A percentile compares a stretch with the other conserved stretches of the same genome.
These are phyloP conservation scores for Electrophaes corylata DNA, from an alignment of 2,888 invertebrate genomes.

Conservation along the genomic window DNA sequence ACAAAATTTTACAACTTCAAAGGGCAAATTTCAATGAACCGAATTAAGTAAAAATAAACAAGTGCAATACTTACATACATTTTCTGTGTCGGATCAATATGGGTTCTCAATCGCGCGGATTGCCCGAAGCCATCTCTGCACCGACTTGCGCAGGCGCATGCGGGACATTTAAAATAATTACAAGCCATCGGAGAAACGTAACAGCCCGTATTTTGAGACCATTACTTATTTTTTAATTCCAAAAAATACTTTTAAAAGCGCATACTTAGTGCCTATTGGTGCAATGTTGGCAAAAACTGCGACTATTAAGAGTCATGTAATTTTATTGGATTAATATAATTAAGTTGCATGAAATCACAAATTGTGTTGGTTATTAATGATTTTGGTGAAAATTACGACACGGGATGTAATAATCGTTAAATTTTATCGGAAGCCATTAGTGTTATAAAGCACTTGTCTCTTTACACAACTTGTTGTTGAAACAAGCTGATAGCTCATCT, in stretches of 20 bases:
- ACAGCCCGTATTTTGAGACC: conserved; percentile 83
- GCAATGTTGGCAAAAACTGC: conserved; percentile 67
- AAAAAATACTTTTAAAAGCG: conserved; percentile 73
- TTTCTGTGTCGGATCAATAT: conserved; percentile 69
- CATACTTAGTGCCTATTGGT: conserved; percentile 73
- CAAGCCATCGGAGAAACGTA: conserved; percentile 81
- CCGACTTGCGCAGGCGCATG: conserved; percentile 55
- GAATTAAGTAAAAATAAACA: conserved; percentile 32
- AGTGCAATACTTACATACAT: conserved; percentile 19
- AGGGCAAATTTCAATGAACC: conserved; percentile 28
- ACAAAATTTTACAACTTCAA: conserved; percentile 11
- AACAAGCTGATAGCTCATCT: too few species aligned
- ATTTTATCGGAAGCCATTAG: conserved; percentile 13
- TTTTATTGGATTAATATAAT: conserved; percentile 57
- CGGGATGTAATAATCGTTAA: conserved; percentile 33
- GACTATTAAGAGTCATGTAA: conserved; percentile 62
- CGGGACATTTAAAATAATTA: conserved; percentile 86
- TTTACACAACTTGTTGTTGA: too few species aligned
- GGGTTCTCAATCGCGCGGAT: conserved; percentile 73
- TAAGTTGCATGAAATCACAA: conserved; percentile 49
- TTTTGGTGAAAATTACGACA: conserved; percentile 36
- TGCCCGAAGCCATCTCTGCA: conserved; percentile 64
- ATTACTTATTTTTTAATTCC: conserved; percentile 83
- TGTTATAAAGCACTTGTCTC: neutral
- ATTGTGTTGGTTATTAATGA: conserved; percentile 44